phyloP scores from a whole-genome alignment of 2,113 vertebrate genomes.

The Labeo catla region DNA sequence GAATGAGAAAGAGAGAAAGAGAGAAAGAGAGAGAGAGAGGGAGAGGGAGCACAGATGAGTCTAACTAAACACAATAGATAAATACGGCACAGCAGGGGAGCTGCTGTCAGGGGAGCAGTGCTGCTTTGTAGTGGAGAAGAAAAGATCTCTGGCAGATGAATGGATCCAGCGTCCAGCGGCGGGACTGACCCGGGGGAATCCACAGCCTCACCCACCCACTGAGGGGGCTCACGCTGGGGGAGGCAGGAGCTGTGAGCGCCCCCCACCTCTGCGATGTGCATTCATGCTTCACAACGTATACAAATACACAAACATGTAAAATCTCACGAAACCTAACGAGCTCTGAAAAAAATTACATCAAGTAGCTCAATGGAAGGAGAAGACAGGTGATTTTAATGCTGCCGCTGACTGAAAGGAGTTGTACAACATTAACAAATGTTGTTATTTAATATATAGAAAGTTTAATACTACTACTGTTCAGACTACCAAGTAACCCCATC shows the following conservation, averaged over 20 bases:
- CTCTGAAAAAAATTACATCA: not conserved
- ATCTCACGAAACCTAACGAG: not conserved
- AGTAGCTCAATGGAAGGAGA: not conserved
- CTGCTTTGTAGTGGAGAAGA: slow-evolving; percentile 87
- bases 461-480: not conserved
- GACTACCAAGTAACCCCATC: not conserved
- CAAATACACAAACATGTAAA: slow-evolving; percentile 21
- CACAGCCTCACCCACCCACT: slow-evolving; percentile 59
- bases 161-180: slow-evolving; percentile 80
- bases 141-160: slow-evolving; percentile 89
- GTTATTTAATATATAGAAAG: not conserved
- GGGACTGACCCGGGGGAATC: slow-evolving; percentile 82
- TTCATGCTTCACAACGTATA: slow-evolving; percentile 41
- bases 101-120: slow-evolving; percentile 79
- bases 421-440: not conserved
- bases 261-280: slow-evolving; percentile 78
- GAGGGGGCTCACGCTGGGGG: slow-evolving; percentile 27
- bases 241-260: slow-evolving; percentile 11
- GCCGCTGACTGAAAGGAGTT: not conserved
- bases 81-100: slow-evolving; percentile 78
- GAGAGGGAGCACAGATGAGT: slow-evolving; percentile 59
- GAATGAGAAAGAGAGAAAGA: slow-evolving; percentile 25
- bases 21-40: not conserved
- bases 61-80: slow-evolving; percentile 71
- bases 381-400: not conserved